Conservation (phyloP, 2,113 vertebrate genomes). For the Odocoileus hemionus region DNA sequence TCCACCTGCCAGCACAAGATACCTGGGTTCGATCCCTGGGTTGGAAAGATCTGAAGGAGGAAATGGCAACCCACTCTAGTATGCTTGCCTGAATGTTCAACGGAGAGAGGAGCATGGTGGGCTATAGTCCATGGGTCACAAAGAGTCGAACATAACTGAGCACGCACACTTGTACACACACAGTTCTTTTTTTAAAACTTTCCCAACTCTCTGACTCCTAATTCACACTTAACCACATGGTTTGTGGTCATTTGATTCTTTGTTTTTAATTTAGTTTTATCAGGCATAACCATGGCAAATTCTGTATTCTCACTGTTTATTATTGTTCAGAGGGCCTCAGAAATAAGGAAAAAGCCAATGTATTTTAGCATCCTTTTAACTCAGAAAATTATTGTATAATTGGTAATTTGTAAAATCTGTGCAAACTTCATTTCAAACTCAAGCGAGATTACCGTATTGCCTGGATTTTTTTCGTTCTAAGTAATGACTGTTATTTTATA, state of each 20-base stretch:
- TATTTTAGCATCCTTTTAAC: not conserved
- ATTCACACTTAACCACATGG: not conserved
- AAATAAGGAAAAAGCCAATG: not conserved
- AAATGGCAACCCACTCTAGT: not conserved
- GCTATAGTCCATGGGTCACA: not conserved
- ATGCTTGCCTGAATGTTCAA: not conserved
- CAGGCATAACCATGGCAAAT: not conserved
- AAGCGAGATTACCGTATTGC: not conserved
- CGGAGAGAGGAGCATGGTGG: not conserved
- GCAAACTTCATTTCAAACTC: not conserved
- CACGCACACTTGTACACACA: rapidly evolving
- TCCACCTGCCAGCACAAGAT: not conserved
- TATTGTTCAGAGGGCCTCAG: not conserved
- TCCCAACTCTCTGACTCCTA: not conserved
- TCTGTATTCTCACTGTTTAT: not conserved
- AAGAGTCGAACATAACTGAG: not conserved
- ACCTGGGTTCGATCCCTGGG: not conserved
- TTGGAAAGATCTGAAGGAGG: not conserved
- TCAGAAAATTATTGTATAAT: not conserved
- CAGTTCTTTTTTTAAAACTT: not conserved
- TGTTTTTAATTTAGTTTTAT: not conserved
- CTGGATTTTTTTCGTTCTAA: not conserved
- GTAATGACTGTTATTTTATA: not conserved
- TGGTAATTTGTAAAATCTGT: not conserved
- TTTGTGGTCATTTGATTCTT: not conserved